phyloP scores from a whole-genome alignment of 1,140 invertebrate genomes.

The Drosophila mayri region DNA sequence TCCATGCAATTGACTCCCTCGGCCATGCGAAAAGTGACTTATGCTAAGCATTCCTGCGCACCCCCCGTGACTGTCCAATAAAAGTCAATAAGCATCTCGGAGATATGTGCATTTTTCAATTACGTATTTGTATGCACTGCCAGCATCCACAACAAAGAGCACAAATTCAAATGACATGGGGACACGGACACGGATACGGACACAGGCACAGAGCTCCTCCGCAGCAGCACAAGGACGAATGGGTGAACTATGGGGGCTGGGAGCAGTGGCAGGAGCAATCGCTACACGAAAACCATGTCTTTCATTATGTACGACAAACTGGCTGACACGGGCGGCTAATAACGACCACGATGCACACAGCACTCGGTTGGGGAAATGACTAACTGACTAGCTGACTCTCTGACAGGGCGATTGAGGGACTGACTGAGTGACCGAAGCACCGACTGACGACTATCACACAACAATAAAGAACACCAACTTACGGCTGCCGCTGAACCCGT shows the following conservation, averaged over 20 bases:
- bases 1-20: slow-evolving; percentile 49
- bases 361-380: slow-evolving; percentile 19
- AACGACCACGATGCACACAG: slow-evolving; percentile 52
- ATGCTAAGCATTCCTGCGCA: slow-evolving; percentile 40
- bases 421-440: not conserved
- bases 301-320: slow-evolving; percentile 82
- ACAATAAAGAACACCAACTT: slow-evolving; percentile 51
- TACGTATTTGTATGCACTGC: slow-evolving; percentile 72
- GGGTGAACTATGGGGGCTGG: not conserved
- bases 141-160: slow-evolving; percentile 62
- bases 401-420: not conserved
- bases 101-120: slow-evolving; percentile 81
- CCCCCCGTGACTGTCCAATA: slow-evolving; percentile 70
- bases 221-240: slow-evolving; percentile 30
- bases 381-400: slow-evolving; percentile 10
- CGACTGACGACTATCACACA: slow-evolving; percentile 39
- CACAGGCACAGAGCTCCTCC: slow-evolving; percentile 7
- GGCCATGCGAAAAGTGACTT: slow-evolving; percentile 29
- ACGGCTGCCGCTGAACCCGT: slow-evolving; percentile 39
- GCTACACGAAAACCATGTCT: slow-evolving; percentile 78
- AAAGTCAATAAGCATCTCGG: slow-evolving; percentile 76
- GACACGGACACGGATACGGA: not conserved
- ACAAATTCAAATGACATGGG: slow-evolving; percentile 79
- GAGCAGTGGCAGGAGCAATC: slow-evolving; percentile 19
- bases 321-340: slow-evolving; percentile 78